Conservation (phyloP, 2,113 vertebrate genomes). For the Tachuris rubrigastra region DNA sequence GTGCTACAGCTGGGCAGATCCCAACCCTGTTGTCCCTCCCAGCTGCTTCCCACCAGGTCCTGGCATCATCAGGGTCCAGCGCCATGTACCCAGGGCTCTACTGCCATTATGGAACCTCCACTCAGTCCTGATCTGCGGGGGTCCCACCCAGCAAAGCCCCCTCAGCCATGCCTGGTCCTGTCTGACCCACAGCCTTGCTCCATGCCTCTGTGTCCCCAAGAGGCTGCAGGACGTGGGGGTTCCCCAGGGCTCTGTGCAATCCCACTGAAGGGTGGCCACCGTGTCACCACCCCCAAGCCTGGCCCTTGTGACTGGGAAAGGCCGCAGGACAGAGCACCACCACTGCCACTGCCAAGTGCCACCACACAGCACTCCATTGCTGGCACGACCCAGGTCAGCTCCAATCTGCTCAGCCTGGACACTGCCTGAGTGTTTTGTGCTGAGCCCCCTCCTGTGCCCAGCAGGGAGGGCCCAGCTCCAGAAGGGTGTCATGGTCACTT, state of each 20-base stretch:
- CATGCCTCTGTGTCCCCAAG: background rate
- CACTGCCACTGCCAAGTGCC: rapidly evolving
- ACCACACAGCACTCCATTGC: rapidly evolving
- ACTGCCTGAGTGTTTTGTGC: background rate
- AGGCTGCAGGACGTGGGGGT: background rate
- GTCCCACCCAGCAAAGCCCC: background rate
- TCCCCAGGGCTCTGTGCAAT: background rate
- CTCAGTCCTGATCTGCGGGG: rapidly evolving
- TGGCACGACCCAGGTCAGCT: background rate
- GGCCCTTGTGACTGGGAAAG: rapidly evolving
- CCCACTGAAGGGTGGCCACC: background rate
- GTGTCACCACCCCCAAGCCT: background rate
- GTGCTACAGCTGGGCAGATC: background rate
- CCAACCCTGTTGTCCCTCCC: background rate
- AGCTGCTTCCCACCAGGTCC: background rate
- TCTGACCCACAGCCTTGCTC: background rate
- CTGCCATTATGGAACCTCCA: background rate
- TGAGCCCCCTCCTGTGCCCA: background rate
- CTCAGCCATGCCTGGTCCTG: background rate
- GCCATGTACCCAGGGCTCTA: background rate
- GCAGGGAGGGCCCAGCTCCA: background rate
- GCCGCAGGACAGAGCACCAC: background rate
- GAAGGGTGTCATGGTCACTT: background rate
- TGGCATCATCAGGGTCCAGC: background rate
- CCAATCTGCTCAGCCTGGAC: rapidly evolving